phyloP scores from a whole-genome alignment of 2,113 vertebrate species.

The Bufo bufo region DNA sequence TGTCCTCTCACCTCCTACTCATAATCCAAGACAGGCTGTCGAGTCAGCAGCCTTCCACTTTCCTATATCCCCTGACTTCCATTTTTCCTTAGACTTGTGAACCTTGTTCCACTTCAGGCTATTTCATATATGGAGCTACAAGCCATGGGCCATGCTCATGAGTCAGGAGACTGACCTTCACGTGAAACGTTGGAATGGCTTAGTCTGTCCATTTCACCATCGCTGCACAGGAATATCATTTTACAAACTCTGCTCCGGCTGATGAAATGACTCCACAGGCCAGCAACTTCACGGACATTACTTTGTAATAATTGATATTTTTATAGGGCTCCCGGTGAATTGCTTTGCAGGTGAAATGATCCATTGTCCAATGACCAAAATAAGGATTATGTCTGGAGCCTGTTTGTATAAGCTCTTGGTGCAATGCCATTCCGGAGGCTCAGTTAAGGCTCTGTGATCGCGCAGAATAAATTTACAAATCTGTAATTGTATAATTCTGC shows the following conservation, averaged over 20 bases:
- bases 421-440: background rate
- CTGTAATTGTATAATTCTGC: background rate
- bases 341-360: slow-evolving; percentile 41
- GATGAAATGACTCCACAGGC: slow-evolving; percentile 44
- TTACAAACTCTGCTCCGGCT: slow-evolving; percentile 33
- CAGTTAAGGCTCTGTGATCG: background rate
- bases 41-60: slow-evolving; percentile 34
- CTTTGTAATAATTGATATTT: slow-evolving; percentile 49
- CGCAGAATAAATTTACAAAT: background rate
- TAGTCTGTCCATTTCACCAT: slow-evolving; percentile 33
- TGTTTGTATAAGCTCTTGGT: slow-evolving; percentile 32
- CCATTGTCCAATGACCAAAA: slow-evolving; percentile 33
- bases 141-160: background rate
- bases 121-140: background rate
- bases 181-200: slow-evolving; percentile 26
- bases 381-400: slow-evolving; percentile 29
- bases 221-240: slow-evolving; percentile 47
- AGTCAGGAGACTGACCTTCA: slow-evolving; percentile 41
- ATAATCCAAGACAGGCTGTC: slow-evolving; percentile 24
- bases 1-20: slow-evolving; percentile 30
- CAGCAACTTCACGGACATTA: slow-evolving; percentile 20
- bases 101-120: background rate
- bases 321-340: slow-evolving; percentile 36
- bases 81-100: background rate
- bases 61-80: background rate